Percentiles rank a stretch among this genome's conserved stretches.
Conservation (phyloP, 1,140 invertebrate genomes). For the Hesperophylax magnus region DNA sequence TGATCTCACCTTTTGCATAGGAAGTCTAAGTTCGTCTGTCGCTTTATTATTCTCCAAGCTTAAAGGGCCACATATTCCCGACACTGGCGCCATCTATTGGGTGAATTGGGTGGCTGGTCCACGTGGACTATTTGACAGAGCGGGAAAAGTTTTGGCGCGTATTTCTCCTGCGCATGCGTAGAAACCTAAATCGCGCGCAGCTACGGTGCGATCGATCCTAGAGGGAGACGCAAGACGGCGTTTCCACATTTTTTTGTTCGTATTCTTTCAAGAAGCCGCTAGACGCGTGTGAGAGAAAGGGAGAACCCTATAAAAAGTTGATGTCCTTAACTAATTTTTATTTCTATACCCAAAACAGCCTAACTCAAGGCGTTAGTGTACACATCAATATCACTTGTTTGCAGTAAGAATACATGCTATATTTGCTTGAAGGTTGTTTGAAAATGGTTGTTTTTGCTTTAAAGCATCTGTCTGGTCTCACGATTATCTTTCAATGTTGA, state of each 20-base stretch:
- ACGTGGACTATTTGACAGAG: slow-evolving; percentile 34
- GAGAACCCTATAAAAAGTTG: slow-evolving; percentile 44
- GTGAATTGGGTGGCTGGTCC: neutral
- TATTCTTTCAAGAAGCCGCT: slow-evolving; percentile 32
- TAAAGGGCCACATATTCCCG: neutral
- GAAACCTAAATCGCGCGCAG: neutral
- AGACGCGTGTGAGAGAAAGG: slow-evolving; percentile 33
- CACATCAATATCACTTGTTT: neutral
- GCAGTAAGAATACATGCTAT: neutral
- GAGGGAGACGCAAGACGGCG: slow-evolving; percentile 25
- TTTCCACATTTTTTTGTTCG: slow-evolving; percentile 28
- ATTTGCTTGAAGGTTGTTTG: neutral
- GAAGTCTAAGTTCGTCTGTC: neutral
- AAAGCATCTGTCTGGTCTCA: slow-evolving; percentile 26
- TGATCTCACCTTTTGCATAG: neutral
- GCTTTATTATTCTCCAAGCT: neutral
- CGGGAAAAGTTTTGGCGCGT: slow-evolving; percentile 40
- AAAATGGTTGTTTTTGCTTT: neutral
- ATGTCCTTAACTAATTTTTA: slow-evolving; percentile 14
- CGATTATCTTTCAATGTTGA: slow-evolving; percentile 16
- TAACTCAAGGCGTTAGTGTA: neutral
- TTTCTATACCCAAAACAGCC: neutral
- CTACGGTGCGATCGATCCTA: slow-evolving; percentile 31
- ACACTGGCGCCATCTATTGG: slow-evolving; percentile 25
- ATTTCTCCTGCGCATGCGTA: slow-evolving; percentile 22